These are phyloP conservation scores for Megaustenia siamemsis DNA, from an alignment of 2,888 invertebrate genomes.

Conservation along the genomic window DNA sequence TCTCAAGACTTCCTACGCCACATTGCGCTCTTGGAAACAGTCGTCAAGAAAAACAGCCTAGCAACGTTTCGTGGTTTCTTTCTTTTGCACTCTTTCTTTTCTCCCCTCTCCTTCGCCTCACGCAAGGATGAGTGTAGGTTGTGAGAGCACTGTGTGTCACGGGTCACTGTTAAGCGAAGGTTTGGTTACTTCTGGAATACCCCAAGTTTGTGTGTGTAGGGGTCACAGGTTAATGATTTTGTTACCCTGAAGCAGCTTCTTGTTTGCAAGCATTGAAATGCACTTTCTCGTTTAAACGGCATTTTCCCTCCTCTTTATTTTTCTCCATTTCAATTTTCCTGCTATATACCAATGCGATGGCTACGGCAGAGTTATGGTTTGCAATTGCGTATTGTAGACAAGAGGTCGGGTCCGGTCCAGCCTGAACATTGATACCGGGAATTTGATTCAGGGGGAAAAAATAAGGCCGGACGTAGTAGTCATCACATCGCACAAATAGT, in stretches of 20 bases:
- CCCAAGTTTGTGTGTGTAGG: slow-evolving; percentile 19
- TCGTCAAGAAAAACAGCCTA: background rate
- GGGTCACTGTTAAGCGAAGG: slow-evolving; percentile 30
- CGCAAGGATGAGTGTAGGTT: slow-evolving; percentile 14
- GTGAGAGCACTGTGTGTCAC: slow-evolving; percentile 26
- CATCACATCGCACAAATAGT: too few relatives aligned
- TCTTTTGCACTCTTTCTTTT: background rate
- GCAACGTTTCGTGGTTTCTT: slow-evolving; percentile 21
- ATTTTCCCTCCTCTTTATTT: background rate
- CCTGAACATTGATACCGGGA: too few relatives aligned
- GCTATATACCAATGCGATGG: too few relatives aligned
- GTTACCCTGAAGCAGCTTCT: background rate
- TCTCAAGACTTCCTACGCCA: slow-evolving; percentile 15
- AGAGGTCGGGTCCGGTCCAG: too few relatives aligned
- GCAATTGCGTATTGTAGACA: too few relatives aligned
- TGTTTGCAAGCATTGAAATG: background rate
- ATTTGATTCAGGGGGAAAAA: too few relatives aligned
- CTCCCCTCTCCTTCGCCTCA: background rate
- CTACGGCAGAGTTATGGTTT: too few relatives aligned
- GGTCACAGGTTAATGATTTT: slow-evolving; percentile 33
- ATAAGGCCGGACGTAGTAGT: too few relatives aligned
- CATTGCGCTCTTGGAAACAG: slow-evolving; percentile 25
- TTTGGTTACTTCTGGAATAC: slow-evolving; percentile 40
- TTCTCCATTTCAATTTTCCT: background rate
- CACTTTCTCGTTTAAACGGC: too few relatives aligned